phyloP scores from a whole-genome alignment of 2,797 vertebrate genomes.

The Cossypha caffra region DNA sequence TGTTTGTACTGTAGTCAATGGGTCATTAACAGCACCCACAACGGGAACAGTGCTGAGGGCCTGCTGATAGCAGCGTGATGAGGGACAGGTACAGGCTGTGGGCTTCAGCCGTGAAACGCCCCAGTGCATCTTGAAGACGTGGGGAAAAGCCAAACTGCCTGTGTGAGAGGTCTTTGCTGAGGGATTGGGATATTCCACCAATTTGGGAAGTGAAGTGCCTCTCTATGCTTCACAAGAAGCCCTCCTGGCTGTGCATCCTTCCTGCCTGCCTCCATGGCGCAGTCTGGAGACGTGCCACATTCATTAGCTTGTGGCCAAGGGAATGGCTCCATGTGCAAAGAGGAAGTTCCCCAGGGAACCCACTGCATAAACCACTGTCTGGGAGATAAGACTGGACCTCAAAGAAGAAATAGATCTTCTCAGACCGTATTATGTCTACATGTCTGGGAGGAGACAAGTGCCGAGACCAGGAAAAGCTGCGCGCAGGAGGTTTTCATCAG shows the following conservation, averaged over 20 bases:
- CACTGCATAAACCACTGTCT: conserved; percentile 57
- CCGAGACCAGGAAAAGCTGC: conserved; percentile 43
- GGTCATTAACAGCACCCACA: accelerated
- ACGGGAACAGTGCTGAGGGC: accelerated
- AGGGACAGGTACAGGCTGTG: not conserved
- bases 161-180: accelerated
- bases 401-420: conserved; percentile 60
- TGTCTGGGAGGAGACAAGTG: conserved; percentile 42
- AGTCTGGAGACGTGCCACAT: not conserved
- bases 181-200: not conserved
- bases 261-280: not conserved
- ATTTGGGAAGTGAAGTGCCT: not conserved
- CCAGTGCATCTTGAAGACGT: not conserved
- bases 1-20: not conserved
- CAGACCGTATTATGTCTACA: conserved; percentile 67
- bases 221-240: not conserved
- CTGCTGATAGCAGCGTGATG: not conserved
- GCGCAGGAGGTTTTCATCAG: conserved; percentile 63
- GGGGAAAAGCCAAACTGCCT: not conserved
- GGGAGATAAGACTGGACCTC: conserved; percentile 62
- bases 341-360: conserved; percentile 42
- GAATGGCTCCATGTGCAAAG: not conserved
- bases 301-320: conserved; percentile 53
- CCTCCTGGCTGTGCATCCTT: not conserved
- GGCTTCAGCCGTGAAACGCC: not conserved